Conservation (phyloP, 2,888 invertebrate species). For the Anorthoa munda region DNA sequence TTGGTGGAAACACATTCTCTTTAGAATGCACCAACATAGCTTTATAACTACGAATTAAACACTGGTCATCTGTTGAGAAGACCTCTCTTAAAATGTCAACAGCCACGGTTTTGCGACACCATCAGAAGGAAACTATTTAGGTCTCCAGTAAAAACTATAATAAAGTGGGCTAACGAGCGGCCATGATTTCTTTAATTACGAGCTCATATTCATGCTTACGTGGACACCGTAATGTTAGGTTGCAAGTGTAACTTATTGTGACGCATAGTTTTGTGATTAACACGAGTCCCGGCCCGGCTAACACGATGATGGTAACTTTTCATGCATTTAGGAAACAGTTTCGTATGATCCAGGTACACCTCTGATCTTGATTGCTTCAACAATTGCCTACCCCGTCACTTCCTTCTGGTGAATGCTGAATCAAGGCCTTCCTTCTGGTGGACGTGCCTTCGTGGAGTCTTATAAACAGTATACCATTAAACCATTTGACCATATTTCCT, state of each 20-base stretch:
- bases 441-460: not conserved
- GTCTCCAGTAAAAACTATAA: slow-evolving; percentile 32
- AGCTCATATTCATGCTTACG: slow-evolving; percentile 58
- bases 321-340: not conserved
- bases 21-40: not conserved
- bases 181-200: slow-evolving; percentile 61
- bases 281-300: not conserved
- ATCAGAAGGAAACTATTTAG: slow-evolving; percentile 38
- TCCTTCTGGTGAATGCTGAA: too few relatives aligned
- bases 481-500: too few relatives aligned
- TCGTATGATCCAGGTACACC: not conserved
- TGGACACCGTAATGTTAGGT: slow-evolving; percentile 59
- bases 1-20: not conserved
- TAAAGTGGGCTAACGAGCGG: slow-evolving; percentile 46
- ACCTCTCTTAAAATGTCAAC: slow-evolving; percentile 12
- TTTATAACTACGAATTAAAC: not conserved
- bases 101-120: slow-evolving; percentile 19
- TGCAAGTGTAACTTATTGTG: slow-evolving; percentile 61
- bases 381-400: not conserved
- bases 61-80: slow-evolving; percentile 7
- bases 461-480: too few relatives aligned
- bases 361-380: too few relatives aligned
- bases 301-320: slow-evolving; percentile 10
- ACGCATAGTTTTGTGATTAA: slow-evolving; percentile 67
- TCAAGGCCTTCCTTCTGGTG: too few relatives aligned